Base-by-base conservation (phyloP, 2,888 invertebrate species). In the Troides helena region DNA sequence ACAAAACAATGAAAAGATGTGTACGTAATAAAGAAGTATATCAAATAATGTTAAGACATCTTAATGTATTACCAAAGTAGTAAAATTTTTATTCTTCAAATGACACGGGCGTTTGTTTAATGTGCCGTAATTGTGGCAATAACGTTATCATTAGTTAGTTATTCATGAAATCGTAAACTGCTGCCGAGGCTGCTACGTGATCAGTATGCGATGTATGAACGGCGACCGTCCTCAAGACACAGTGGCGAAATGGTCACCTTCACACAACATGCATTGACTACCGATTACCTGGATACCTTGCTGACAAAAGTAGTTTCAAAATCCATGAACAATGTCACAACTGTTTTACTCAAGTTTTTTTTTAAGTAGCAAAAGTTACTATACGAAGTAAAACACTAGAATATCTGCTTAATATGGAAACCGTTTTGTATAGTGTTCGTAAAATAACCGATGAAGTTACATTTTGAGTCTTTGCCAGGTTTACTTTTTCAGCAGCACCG, bases 121-220 rank as follows among this genome's bases (percentile, higher is more conserved):
- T 80, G 72, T 74, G 74, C 72, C 74, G 75, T 85, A 84, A 85
- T 84, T 82, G 78, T 76, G 70, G 76, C 80, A 78, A 80, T 81
- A 81, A 80, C 75, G 76, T 80, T 78, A 69, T 73, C 66, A 73
- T 72, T 67, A 73, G 72, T 74, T 75, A 74, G 74, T 71, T 73
- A 74, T 74, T 80, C 77, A 76, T 78, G 78, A 77, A 78, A 81
- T 80, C 76, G 80, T 75, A 77, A 73, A 78, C 76, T 74, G 72
- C 73, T 75, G 77, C 77, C 79, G 77, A 74, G 71, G 69, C 72
- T 70, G 65, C 70, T 71, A 85, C 88, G 87, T 88, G 87, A 83
- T 79, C 68, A 56, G 83, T 80, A 85, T 87, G 17, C 21, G 53
- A 43, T 30, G 4, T 61, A 70, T 69, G 72, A 69, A 67, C 68